Evolutionary conservation across 2,888 invertebrate genomes (phyloP), one percentile per base, ranked within the genome.

Genomic region (Trissonchulus latispiculum): DNA sequence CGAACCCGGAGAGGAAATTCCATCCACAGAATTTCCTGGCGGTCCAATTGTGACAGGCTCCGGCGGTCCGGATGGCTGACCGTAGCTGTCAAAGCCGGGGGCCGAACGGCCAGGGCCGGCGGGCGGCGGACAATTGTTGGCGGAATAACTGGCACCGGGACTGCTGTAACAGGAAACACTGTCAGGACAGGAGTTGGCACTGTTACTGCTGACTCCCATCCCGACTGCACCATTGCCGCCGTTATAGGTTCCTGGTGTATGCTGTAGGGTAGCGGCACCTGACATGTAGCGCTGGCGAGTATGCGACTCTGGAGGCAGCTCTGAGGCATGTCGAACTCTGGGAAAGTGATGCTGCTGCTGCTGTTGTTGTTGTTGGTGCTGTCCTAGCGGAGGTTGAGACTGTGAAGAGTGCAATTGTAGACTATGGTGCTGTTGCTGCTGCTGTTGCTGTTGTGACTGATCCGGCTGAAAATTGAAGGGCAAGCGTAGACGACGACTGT

Each of bases 321-420:
- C 64, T 62, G 64, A 62, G 15, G 31, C 64, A 62, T 69, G 69
- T 23, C 28, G 3, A 69, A 69, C 37, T 8, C 37, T 33, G n/a
- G n/a, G 8, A 48, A 15, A n/a, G 8, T 69, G 66, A 68, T 71
- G 67, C 67, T 69, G 72, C 23, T 71, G 72, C 23, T 68, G 72
- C 2, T 71, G 72, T 8, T 48, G 64, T n/a, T n/a, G n/a, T 67
- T 66, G 72, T 31, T 71, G 72, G 18, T 68, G 71, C 29, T 18
- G 71, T 31, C 8, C 15, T 8, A 8, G 72, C 72, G 28, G 72
- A 72, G 31, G n/a, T n/a, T n/a, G n/a, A n/a, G n/a, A n/a, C n/a
- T n/a, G n/a, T n/a, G n/a, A n/a, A n/a, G n/a, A n/a, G n/a, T n/a
- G n/a, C n/a, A n/a, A n/a, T n/a, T n/a, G n/a, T n/a, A n/a, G n/a